Percentiles rank a stretch among this genome's conserved stretches.
Evolutionary conservation across 2,113 vertebrate genomes (phyloP).

Genomic region (Candoia aspera): DNA sequence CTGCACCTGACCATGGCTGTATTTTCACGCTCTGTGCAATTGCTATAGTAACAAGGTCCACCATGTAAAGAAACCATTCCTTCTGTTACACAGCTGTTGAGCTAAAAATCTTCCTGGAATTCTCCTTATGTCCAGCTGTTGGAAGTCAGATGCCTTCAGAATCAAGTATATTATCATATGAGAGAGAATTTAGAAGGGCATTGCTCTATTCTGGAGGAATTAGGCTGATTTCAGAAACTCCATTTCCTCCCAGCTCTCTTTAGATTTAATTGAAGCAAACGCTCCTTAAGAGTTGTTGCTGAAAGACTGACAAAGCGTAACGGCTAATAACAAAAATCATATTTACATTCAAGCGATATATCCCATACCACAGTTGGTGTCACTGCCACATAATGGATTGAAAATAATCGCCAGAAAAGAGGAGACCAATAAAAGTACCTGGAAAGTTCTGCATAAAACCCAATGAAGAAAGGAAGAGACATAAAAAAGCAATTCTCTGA

Average conservation of each 20-base stretch:
- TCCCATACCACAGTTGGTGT: not conserved
- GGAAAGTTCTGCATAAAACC: too few species aligned
- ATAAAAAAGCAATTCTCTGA: too few species aligned
- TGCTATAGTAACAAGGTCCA: conserved; percentile 76
- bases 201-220: not conserved
- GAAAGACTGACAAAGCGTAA: not conserved
- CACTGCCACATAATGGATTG: not conserved
- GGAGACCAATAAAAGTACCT: not conserved
- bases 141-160: conserved; percentile 71
- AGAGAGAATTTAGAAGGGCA: not conserved
- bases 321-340: not conserved
- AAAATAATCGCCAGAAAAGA: not conserved
- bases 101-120: conserved; percentile 74
- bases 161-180: conserved; percentile 45
- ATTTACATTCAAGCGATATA: not conserved
- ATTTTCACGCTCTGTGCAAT: conserved; percentile 80
- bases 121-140: conserved; percentile 84
- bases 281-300: not conserved
- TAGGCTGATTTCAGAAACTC: not conserved
- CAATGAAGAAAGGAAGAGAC: too few species aligned
- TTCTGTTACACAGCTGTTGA: conserved; percentile 82
- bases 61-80: conserved; percentile 71
- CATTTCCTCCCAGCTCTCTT: not conserved
- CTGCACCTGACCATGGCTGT: conserved; percentile 62
- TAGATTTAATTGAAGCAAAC: not conserved